Evolutionary conservation across 2,797 vertebrate genomes (phyloP), one percentile per base, ranked within the genome.

Genomic region (Sebastes ruberrimus): DNA sequence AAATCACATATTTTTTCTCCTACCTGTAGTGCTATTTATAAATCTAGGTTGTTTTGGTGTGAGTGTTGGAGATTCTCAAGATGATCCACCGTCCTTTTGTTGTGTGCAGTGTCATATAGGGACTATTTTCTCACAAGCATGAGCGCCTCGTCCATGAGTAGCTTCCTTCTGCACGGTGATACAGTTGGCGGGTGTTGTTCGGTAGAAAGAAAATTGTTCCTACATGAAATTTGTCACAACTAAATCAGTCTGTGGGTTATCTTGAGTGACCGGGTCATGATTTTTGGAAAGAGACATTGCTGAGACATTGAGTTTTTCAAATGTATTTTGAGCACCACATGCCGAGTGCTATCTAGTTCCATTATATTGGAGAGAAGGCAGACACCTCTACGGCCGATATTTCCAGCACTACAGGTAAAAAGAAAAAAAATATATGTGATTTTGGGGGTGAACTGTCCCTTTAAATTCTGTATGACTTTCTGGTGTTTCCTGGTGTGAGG

Each of bases 401-500:
- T 4, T 63, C 20, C 30, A 22, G n/a, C 30, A 35, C n/a, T 22
- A 4, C 28, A 62, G 30, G 18, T 5, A 3, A n/a, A 28, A 32
- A 22, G 60, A 32, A 0, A 20, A n/a, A 30, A 32, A 32, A 32
- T 11, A 61, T 1, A 62, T 2, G 28, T 11, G n/a, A 32, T 61
- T 61, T 7, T n/a, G 11, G 32, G 10, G 10, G 30, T 22, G n/a
- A 35, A 23, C 61, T 22, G n/a, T 22, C 32, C 30, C 11, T 80
- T 78, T 74, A 42, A 73, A 80, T 78, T 72, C 38, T 77, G 27
- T 32, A 22, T 78, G 80, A 82, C 52, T 64, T 25, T 64, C 35
- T 69, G 65, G 64, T 80, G 62, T 80, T 87, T 84, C 67, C 75
- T 64, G n/a, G 35, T 22, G 38, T 74, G 74, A 55, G 5, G 38